phyloP scores from a whole-genome alignment of 2,113 vertebrate species.

The Mionectes macconnelli region DNA sequence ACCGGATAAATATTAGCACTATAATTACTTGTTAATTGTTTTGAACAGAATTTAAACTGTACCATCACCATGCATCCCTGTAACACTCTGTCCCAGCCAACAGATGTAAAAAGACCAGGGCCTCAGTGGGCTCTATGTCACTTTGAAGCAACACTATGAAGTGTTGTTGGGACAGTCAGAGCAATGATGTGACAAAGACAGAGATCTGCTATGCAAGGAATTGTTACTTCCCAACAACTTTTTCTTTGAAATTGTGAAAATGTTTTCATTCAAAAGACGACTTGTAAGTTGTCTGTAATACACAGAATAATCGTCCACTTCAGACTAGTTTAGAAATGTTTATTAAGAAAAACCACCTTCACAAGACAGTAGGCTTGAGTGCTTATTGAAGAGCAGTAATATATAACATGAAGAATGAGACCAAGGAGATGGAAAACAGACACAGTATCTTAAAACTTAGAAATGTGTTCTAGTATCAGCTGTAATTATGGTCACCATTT shows the following conservation, averaged over 20 bases:
- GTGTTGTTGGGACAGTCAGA: background rate
- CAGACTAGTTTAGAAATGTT: background rate
- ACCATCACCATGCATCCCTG: background rate
- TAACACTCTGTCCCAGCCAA: background rate
- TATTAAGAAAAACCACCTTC: background rate
- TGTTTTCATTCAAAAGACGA: constrained; percentile 3
- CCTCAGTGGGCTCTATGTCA: background rate
- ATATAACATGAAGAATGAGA: background rate
- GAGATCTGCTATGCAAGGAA: background rate
- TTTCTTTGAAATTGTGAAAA: background rate
- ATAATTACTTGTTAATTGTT: background rate
- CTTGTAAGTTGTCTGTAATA: background rate
- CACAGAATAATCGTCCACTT: background rate
- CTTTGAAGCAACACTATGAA: background rate
- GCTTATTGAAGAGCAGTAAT: background rate
- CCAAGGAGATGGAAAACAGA: background rate
- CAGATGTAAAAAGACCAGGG: background rate
- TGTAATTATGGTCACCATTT: background rate
- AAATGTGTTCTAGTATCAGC: background rate
- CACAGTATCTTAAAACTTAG: background rate
- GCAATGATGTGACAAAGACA: background rate
- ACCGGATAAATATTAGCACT: background rate
- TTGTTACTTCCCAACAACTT: background rate
- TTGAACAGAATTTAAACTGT: background rate
- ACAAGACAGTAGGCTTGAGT: background rate